Base-by-base conservation (phyloP, 2,113 vertebrate species). In the Barbus barbus region DNA sequence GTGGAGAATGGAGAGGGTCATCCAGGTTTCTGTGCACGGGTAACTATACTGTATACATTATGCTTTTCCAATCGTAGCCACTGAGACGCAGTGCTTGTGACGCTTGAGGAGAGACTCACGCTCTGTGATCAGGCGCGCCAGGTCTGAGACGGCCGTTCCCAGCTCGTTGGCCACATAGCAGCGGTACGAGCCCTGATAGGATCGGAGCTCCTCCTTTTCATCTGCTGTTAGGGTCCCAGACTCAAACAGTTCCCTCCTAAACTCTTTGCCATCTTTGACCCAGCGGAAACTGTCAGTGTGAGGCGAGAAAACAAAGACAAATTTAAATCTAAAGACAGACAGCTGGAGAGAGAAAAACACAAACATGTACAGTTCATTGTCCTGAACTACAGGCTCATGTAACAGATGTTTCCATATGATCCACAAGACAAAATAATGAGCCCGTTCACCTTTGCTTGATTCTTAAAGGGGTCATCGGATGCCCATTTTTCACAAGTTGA, bases 81-180 rank as follows among this genome's bases (percentile, higher is more conserved):
- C 31, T 71, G 67, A 38, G 16, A 12, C 18, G 9, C 12, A 12
- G 41, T 61, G 24, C 60, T 4, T 46, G 44, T 46, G 44, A 18
- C 36, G 65, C 20, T 41, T 24, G 9, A 74, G 44, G 44, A 48
- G 7, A 28, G 26, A 90, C 96, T 93, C 88, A 97, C 97, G 78
- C 88, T 97, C 96, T 0, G 94, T 92, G 51, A 94, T 94, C 83
- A 98, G 88, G 2, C 84, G 78, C 26, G 94, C 86, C 31, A 92
- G 90, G 0, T 92, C 86, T 0, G 95, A 95, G 86, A 97, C 87
- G 9, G 96, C 96, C 0, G 96, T 98, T 20, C 97, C 97, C 69
- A 96, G 92, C 0, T 44, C 60, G 84, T 97, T 97, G 84, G 92
- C 92, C 69, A 95, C 96, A 33, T 95, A 96, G 88, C 97, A 98